Conservation (phyloP, 1,140 invertebrate genomes). For the Uloborus diversus region DNA sequence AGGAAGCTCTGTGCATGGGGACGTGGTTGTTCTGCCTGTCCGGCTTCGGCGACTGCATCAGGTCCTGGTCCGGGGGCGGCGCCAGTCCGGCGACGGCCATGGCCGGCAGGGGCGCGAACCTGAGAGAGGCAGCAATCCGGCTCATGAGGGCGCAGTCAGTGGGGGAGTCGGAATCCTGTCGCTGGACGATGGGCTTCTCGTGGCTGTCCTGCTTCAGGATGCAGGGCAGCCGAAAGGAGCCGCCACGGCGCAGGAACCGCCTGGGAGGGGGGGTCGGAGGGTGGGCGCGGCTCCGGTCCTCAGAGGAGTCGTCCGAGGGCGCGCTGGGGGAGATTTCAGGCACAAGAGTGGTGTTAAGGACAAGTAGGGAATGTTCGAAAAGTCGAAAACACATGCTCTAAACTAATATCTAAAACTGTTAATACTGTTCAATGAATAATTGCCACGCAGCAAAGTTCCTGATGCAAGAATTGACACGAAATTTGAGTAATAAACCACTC, state of each 20-base stretch:
- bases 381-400: too few relatives aligned
- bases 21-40: conserved; percentile 9
- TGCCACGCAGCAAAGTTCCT: too few relatives aligned
- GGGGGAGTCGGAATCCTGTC: background rate
- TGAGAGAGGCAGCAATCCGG: conserved; percentile 71
- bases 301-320: conserved; percentile 45
- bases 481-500: too few relatives aligned
- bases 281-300: conserved; percentile 11
- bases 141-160: conserved; percentile 24
- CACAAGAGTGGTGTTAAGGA: background rate
- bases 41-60: background rate
- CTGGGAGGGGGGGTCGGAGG: conserved; percentile 43
- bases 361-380: background rate
- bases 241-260: background rate
- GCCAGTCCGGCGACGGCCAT: conserved; percentile 76
- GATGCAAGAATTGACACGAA: too few relatives aligned
- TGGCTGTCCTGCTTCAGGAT: conserved; percentile 67
- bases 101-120: conserved; percentile 78
- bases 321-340: conserved; percentile 11
- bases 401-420: too few relatives aligned
- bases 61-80: background rate
- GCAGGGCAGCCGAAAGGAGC: conserved; percentile 62
- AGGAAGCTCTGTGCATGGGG: conserved; percentile 51
- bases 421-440: too few relatives aligned
- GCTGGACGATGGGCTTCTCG: conserved; percentile 64